Base-by-base conservation (phyloP, 1,140 invertebrate genomes). In the Drosophila micromelanica region DNA sequence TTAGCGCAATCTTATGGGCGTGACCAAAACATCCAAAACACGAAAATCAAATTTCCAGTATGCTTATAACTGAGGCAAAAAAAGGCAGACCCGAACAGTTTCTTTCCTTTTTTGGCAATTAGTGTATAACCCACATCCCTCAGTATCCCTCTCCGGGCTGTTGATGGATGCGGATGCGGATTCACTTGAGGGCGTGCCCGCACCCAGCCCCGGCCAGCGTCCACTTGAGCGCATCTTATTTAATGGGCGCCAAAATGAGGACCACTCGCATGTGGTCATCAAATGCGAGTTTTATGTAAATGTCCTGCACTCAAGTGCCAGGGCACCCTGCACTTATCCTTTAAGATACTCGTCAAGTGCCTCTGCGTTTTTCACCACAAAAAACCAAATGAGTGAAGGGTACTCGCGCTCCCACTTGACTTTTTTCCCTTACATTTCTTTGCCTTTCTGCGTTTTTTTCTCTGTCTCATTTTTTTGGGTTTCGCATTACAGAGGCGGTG, bases 11-110 rank as follows among this genome's bases (percentile, higher is more conserved):
- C 30, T 46, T 37, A 27, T 17, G 48, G 82, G 78, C 76, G 84
- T 63, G 40, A 55, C 76, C 65, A 13, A 79, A 79, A 76, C 84
- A 89, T 87, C 80, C 79, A 87, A 87, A 87, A 87, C 84, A 87
- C 77, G 85, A 76, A 87, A 87, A 89, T 87, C 84, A 89, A 89
- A 87, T 89, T 87, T 87, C 82, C 61, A 30, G 9, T 37, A 32
- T 15, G 3, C 43, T 51, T 23, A 1, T 17, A 52, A 37, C 42
- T 48, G 30, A n/a, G 42, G n/a, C 15, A n/a, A 17, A 15, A 45
- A 45, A 45, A 17, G 8, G 12, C 11, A 49, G n/a, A 42, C 8
- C 12, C 52, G 49, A 60, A 68, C 71, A 69, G 51, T 61, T 23
- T 20, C 2, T 20, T 2, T 20, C 2, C 2, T 20, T 23, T 73